phyloP scores from a whole-genome alignment of 2,888 invertebrate genomes.

The Lochmaea crataegi region DNA sequence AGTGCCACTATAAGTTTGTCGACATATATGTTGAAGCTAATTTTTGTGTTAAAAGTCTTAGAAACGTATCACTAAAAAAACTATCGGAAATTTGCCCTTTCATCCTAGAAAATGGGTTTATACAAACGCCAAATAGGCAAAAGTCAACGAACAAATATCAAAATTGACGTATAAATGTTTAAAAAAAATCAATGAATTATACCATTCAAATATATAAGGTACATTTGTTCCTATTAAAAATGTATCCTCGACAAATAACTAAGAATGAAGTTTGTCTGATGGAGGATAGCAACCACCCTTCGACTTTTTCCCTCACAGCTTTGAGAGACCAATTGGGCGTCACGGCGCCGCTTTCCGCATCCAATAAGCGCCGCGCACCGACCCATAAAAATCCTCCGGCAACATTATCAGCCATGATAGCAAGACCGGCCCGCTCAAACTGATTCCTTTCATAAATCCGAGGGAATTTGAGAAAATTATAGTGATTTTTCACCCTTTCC shows the following conservation, averaged over 20 bases:
- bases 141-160: too few species aligned
- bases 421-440: conserved; percentile 61
- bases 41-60: too few species aligned
- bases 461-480: conserved; percentile 54
- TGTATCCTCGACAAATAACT: conserved; percentile 12
- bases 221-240: neutral
- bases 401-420: conserved; percentile 67
- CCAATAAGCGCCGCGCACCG: conserved; percentile 63
- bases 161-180: too few species aligned
- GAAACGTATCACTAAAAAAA: too few species aligned
- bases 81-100: too few species aligned
- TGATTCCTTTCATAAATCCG: conserved; percentile 62
- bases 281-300: conserved; percentile 27
- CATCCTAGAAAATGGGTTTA: too few species aligned
- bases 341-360: conserved; percentile 63
- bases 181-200: too few species aligned
- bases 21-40: too few species aligned
- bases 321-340: conserved; percentile 67
- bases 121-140: too few species aligned
- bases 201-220: too few species aligned
- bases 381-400: conserved; percentile 67
- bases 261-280: neutral
- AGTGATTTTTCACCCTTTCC: conserved; percentile 26
- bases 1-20: too few species aligned
- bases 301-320: conserved; percentile 66